These are phyloP conservation scores for Pituophis catenifer DNA, from an alignment of 2,113 vertebrate species.

Conservation along the genomic window DNA sequence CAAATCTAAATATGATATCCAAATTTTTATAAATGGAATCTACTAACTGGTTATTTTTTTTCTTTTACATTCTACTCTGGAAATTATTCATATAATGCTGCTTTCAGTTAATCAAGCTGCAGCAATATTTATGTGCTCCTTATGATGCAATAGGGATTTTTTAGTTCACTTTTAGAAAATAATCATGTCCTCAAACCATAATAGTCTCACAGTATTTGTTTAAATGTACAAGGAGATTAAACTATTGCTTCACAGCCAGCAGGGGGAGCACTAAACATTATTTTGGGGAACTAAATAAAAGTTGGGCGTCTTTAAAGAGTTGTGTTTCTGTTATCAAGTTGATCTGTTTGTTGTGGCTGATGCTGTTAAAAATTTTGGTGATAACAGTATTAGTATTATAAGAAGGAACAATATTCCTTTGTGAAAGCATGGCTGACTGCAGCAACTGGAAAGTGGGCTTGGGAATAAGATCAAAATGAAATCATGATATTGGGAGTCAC, in stretches of 20 bases:
- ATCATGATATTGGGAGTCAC: not conserved
- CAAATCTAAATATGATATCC: not conserved
- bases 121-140: not conserved
- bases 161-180: too few species aligned
- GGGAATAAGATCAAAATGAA: not conserved
- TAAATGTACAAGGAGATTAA: not conserved
- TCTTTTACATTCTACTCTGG: not conserved
- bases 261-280: conserved; percentile 60
- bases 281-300: not conserved
- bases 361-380: not conserved
- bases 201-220: not conserved
- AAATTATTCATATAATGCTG: not conserved
- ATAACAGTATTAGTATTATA: not conserved
- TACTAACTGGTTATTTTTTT: not conserved
- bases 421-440: not conserved
- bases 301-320: not conserved
- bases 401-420: not conserved
- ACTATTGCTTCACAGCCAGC: conserved; percentile 24
- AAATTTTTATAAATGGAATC: not conserved
- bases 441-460: not conserved
- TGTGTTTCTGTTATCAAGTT: not conserved
- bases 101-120: not conserved
- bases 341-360: not conserved
- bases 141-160: not conserved
- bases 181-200: not conserved